Base-by-base conservation (phyloP, 2,113 vertebrate species). In the Paralichthys olivaceus region DNA sequence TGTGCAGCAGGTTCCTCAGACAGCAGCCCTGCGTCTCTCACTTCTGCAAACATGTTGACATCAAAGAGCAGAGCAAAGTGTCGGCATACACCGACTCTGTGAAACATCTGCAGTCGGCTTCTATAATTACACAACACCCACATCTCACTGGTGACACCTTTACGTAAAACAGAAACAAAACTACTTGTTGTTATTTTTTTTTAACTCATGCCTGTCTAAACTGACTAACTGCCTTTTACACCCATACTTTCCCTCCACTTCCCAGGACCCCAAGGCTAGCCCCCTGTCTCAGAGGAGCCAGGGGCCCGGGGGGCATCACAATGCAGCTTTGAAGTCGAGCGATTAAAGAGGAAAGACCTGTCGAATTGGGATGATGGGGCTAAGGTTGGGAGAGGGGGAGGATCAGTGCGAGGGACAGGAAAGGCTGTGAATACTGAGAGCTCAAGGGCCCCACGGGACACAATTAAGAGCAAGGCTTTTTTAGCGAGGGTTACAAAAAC, bases 261-360 rank as follows among this genome's bases (percentile, higher is more conserved):
- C 81, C 79, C 69, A 87, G 86, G 84, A 83, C 86, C 85, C 71
- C 28, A 75, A 83, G 83, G 75, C 82, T 70, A 69, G n/a, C 62
- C 79, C 56, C 61, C 1, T 12, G 77, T 75, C 88, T 84, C 85
- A 0, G 28, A 85, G 80, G 89, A 90, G 61, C 81, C 60, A 45
- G 60, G 77, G 77, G 75, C 62, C 80, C 49, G 63, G 20, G 56
- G 84, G 71, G 80, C 73, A 91, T 90, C 86, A 76, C 80, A 84
- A 84, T 78, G 49, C 43, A 0, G 23, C 92, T 93, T 94, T 94
- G 92, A 93, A 94, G 92, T 83, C 0, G 7, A 64, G 29, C 75
- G 88, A 92, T 91, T 92, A 93, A 92, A 92, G 86, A 84, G 79
- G 84, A 87, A 89, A 85, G 85, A 92, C 89, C 85, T 92, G 88